A percentile compares a stretch with the other conserved stretches of the same genome.
Conservation (phyloP, 2,797 vertebrate species). For the Fringilla coelebs region DNA sequence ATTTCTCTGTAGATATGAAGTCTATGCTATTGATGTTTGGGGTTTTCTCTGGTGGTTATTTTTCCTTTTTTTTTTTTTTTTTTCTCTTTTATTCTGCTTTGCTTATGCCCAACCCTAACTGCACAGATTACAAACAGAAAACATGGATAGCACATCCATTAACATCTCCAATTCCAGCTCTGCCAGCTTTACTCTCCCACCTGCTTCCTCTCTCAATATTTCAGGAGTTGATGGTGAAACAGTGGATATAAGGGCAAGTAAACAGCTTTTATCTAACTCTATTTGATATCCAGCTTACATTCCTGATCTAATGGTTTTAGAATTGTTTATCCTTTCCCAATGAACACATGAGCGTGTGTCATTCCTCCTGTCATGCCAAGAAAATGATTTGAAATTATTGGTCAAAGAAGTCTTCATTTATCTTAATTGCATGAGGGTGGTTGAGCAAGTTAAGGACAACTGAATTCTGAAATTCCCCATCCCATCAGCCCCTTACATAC, state of each 20-base stretch:
- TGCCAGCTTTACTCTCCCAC: constrained; percentile 85
- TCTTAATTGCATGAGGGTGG: background rate
- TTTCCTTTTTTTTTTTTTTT: background rate
- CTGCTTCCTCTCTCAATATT: constrained; percentile 68
- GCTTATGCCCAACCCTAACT: background rate
- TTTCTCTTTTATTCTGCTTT: background rate
- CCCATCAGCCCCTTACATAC: background rate
- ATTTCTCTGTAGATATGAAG: background rate
- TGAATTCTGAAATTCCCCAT: background rate
- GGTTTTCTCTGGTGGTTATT: background rate
- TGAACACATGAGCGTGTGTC: background rate
- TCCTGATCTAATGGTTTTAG: background rate
- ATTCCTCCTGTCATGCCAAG: background rate
- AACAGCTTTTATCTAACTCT: background rate
- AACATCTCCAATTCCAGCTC: constrained; percentile 69
- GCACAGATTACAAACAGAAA: constrained; percentile 68
- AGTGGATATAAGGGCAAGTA: constrained; percentile 89
- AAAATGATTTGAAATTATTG: background rate
- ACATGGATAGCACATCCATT: constrained; percentile 72
- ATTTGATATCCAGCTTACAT: background rate
- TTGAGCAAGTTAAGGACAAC: background rate
- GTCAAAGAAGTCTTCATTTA: background rate
- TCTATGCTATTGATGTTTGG: background rate
- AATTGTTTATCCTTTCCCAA: background rate
- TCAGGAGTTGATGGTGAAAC: constrained; percentile 69